Conservation (phyloP, 2,113 vertebrate genomes). For the Nestor notabilis region DNA sequence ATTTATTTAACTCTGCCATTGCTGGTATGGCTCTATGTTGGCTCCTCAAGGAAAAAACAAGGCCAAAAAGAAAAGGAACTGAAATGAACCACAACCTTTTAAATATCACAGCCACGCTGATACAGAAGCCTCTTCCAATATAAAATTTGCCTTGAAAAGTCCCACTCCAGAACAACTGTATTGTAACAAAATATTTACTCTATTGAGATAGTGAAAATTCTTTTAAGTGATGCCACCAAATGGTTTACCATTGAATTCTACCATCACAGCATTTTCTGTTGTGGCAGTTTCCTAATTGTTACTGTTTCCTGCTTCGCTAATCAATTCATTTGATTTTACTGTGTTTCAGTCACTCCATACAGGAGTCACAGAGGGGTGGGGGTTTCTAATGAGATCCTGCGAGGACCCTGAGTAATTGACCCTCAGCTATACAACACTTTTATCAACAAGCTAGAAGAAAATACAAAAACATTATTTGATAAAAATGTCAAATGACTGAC, state of each 20-base stretch:
- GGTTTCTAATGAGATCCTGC: slow-evolving; percentile 46
- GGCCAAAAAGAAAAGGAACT: not conserved
- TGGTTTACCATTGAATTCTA: not conserved
- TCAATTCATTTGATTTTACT: slow-evolving; percentile 36
- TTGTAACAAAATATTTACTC: not conserved
- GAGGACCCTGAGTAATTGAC: slow-evolving; percentile 49
- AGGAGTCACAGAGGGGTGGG: not conserved
- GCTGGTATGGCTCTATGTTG: fast-evolving
- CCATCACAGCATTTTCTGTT: not conserved
- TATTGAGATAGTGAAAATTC: not conserved
- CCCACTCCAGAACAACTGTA: not conserved
- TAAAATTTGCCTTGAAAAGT: not conserved
- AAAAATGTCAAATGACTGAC: slow-evolving; percentile 61
- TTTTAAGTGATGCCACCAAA: not conserved
- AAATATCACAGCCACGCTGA: not conserved
- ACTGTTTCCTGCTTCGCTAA: slow-evolving; percentile 7
- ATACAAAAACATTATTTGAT: slow-evolving; percentile 58
- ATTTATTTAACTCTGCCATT: not conserved
- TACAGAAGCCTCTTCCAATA: not conserved
- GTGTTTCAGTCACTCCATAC: not conserved
- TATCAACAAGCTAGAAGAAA: slow-evolving; percentile 59
- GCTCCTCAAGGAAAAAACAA: not conserved
- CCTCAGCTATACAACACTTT: slow-evolving; percentile 44
- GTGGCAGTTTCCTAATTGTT: slow-evolving; percentile 31
- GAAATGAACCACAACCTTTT: not conserved